phyloP scores from a whole-genome alignment of 2,797 vertebrate species.

The Poecilia picta region DNA sequence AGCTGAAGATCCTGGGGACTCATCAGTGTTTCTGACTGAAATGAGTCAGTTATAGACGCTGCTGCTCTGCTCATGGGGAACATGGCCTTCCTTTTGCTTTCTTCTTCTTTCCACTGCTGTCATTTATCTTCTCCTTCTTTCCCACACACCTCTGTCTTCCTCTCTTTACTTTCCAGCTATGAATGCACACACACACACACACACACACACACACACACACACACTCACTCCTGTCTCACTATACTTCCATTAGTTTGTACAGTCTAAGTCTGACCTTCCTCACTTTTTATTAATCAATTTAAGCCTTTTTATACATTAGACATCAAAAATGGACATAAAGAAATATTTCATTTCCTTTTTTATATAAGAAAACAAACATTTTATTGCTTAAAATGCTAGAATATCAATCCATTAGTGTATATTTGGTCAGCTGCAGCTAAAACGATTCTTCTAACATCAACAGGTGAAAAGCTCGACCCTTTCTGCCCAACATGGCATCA shows the following conservation, averaged over 20 bases:
- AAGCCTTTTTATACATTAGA: too few relatives aligned
- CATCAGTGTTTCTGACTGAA: conserved; percentile 30
- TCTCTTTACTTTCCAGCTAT: conserved; percentile 20
- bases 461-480: too few relatives aligned
- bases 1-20: conserved; percentile 34
- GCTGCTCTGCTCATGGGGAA: conserved; percentile 28
- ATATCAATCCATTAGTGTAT: too few relatives aligned
- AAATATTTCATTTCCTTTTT: too few relatives aligned
- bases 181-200: background rate
- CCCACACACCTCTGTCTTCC: conserved; percentile 13
- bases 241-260: background rate
- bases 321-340: too few relatives aligned
- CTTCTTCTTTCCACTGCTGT: background rate
- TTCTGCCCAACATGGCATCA: too few relatives aligned
- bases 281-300: background rate
- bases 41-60: conserved; percentile 16
- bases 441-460: too few relatives aligned
- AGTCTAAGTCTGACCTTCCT: background rate
- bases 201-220: background rate
- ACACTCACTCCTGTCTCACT: background rate
- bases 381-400: too few relatives aligned
- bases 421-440: too few relatives aligned
- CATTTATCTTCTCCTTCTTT: background rate
- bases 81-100: background rate
- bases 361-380: too few relatives aligned